Base-by-base conservation (phyloP, 2,888 invertebrate genomes). In the Autographa pulchrina region DNA sequence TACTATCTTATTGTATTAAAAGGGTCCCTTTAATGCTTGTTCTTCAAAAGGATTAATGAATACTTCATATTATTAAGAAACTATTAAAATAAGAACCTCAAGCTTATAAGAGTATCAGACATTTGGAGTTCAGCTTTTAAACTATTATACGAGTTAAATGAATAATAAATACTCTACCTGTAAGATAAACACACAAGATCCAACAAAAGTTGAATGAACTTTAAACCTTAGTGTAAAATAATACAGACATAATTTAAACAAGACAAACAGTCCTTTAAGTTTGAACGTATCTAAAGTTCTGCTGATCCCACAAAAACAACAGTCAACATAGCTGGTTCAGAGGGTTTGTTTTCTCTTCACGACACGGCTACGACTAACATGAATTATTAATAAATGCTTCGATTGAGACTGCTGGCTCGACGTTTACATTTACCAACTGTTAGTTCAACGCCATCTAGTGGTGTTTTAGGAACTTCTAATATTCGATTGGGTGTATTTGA, bases 351-450 rank as follows among this genome's bases (percentile, higher is more conserved):
- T 83, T 74, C 71, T 72, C 68, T 8, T 68, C 54, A 67, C 78
- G 73, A 79, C 76, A 78, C 74, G 62, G 59, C 74, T 66, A 71
- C 77, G 77, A 68, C 66, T 32, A 43, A 35, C 77, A 86, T 86
- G 85, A 81, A 86, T 86, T 86, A 86, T 86, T 86, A 71, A 86
- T 81, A 69, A 32, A 68, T 62, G 62, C 56, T 79, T 85, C 85
- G 84, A 85, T 85, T 78, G 85, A 84, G 82, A 79, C 72, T 70
- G 58, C 64, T 69, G 59, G 58, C 64, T 60, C 68, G 65, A 80
- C 78, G 76, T 81, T 81, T 78, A 73, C 68, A 78, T 79, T 80
- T 32, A 18, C 61, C 32, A 59, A 72, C 72, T 38, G 65, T 60
- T 56, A 56, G 62, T 11, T 8, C 54, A 71, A 35, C 75, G 78